phyloP scores from a whole-genome alignment of 1,140 invertebrate genomes.

The Hormaphis cornu region DNA sequence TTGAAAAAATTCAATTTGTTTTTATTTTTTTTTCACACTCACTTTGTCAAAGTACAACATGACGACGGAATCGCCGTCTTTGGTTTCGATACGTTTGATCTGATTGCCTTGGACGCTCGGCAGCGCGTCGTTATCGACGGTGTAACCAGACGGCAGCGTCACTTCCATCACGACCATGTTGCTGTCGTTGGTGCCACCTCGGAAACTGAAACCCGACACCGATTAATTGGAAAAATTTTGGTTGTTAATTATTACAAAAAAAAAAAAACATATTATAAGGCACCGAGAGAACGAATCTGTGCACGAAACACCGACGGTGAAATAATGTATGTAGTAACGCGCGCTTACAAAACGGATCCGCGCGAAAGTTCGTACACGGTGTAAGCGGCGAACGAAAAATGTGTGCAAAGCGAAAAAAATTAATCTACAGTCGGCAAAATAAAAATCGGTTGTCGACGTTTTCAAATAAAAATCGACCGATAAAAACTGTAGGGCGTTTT shows the following conservation, averaged over 20 bases:
- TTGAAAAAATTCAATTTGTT: no score
- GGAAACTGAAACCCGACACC: slow-evolving; percentile 23
- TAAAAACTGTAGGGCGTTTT: no score
- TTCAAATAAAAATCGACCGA: no score
- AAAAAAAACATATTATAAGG: background rate
- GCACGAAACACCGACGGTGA: no score
- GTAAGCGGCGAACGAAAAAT: no score
- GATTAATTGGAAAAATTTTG: background rate
- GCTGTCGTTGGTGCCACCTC: slow-evolving; percentile 48
- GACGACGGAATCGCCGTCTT: slow-evolving; percentile 63
- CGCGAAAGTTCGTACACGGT: no score
- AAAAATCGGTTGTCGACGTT: no score
- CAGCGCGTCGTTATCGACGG: slow-evolving; percentile 65
- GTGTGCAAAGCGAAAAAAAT: no score
- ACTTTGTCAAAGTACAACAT: slow-evolving; percentile 78
- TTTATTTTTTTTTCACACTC: slow-evolving; percentile 31
- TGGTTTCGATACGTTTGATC: slow-evolving; percentile 72
- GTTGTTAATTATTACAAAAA: background rate
- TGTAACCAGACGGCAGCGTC: slow-evolving; percentile 72
- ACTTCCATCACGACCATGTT: slow-evolving; percentile 90
- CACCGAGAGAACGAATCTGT: no score
- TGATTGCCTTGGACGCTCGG: slow-evolving; percentile 60
- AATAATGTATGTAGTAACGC: background rate
- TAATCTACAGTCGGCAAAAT: no score
- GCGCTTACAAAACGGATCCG: no score